Percentiles rank a stretch among this genome's conserved stretches.
phyloP scores from a whole-genome alignment of 1,140 invertebrate species.

The Drosophila rufa region DNA sequence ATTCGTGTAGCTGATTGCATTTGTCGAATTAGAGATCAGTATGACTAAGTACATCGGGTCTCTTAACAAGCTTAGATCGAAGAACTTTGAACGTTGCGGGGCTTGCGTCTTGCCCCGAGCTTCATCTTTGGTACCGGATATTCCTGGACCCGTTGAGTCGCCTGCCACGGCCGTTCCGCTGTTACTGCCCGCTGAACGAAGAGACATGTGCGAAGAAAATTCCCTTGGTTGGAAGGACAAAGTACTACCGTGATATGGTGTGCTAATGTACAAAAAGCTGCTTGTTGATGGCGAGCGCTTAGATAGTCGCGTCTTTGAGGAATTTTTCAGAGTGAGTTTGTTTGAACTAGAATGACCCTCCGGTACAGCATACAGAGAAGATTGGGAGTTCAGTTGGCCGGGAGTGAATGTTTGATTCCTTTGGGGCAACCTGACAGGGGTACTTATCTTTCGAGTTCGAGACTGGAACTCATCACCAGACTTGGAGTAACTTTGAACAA shows the following conservation, averaged over 20 bases:
- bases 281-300: conserved; percentile 90
- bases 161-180: conserved; percentile 58
- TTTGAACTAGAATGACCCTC: conserved; percentile 84
- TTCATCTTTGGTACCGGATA: conserved; percentile 53
- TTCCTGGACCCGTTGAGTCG: conserved; percentile 10
- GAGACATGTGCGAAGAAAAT: conserved; percentile 90
- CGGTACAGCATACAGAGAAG: conserved; percentile 87
- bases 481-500: conserved; percentile 83
- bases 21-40: conserved; percentile 92
- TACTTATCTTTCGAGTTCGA: conserved; percentile 86
- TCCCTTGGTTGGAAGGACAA: conserved; percentile 92
- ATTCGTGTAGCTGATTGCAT: conserved; percentile 94
- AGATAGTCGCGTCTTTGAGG: conserved; percentile 84
- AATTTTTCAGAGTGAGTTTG: conserved; percentile 68
- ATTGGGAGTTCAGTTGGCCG: conserved; percentile 87
- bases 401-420: conserved; percentile 85
- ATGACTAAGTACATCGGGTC: conserved; percentile 93
- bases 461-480: conserved; percentile 74
- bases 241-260: conserved; percentile 93
- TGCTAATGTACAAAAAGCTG: conserved; percentile 93
- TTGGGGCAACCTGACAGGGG: conserved; percentile 83
- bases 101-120: conserved; percentile 48
- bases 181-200: conserved; percentile 87
- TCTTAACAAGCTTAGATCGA: conserved; percentile 90
- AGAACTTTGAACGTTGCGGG: conserved; percentile 87